phyloP scores from a whole-genome alignment of 2,113 vertebrate genomes.

The Phrynocephalus versicolor region DNA sequence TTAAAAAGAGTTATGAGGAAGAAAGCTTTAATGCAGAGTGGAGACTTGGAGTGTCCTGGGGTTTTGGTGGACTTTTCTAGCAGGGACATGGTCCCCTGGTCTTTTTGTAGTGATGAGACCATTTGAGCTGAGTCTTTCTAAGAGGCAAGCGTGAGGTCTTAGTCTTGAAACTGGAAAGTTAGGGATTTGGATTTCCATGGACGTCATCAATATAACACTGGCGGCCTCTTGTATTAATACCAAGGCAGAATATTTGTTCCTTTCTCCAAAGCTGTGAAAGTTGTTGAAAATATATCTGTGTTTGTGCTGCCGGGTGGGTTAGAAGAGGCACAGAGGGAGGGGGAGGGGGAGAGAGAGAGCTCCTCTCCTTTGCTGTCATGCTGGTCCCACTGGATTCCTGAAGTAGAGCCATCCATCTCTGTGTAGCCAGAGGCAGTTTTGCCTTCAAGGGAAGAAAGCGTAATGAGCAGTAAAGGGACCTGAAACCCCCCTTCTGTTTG shows the following conservation, averaged over 20 bases:
- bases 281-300: background rate
- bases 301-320: background rate
- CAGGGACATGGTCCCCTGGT: too few species aligned
- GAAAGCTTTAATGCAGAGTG: background rate
- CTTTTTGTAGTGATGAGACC: background rate
- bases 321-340: background rate
- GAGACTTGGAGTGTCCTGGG: too few species aligned
- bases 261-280: background rate
- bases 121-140: background rate
- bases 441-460: conserved; percentile 11
- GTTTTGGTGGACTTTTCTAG: too few species aligned
- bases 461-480: background rate
- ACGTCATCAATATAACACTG: background rate
- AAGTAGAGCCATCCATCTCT: conserved; percentile 13
- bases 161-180: too few species aligned
- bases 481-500: background rate
- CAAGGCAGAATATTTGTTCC: background rate
- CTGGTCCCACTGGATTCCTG: background rate
- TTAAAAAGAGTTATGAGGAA: background rate
- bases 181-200: too few species aligned
- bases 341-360: background rate
- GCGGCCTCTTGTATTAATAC: too few species aligned
- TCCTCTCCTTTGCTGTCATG: conserved; percentile 3
- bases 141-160: too few species aligned
- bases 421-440: background rate